These are phyloP conservation scores for Micromys minutus DNA, from an alignment of 2,113 vertebrate species.

Conservation along the genomic window DNA sequence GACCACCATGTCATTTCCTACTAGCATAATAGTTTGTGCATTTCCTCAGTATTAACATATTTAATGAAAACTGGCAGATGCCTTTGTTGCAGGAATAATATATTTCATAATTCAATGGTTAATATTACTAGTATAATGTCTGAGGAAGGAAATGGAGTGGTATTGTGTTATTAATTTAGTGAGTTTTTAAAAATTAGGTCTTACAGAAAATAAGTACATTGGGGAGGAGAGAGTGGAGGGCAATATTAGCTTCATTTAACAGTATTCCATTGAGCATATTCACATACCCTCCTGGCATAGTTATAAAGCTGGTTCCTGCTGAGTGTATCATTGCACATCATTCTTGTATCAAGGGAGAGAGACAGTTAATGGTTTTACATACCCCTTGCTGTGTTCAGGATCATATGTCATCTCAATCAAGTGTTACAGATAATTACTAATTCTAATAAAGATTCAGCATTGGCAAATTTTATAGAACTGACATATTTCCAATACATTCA, in stretches of 20 bases:
- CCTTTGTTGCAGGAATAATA: not conserved
- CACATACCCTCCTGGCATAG: conserved; percentile 47
- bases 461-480: conserved; percentile 62
- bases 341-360: conserved; percentile 59
- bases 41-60: not conserved
- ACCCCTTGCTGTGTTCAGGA: conserved; percentile 74
- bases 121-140: not conserved
- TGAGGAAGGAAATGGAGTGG: not conserved
- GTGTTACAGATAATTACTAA: conserved; percentile 80
- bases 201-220: conserved; percentile 38
- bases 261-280: conserved; percentile 54
- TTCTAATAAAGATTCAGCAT: conserved; percentile 67
- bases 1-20: not conserved
- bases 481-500: conserved; percentile 45
- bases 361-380: conserved; percentile 73
- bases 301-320: conserved; percentile 69
- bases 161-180: conserved; percentile 5
- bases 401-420: conserved; percentile 74
- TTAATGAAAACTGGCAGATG: conserved; percentile 33
- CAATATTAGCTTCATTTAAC: conserved; percentile 68
- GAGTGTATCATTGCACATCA: conserved; percentile 67
- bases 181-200: conserved; percentile 56
- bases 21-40: conserved; percentile 29
- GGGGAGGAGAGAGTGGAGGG: not conserved
- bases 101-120: conserved; percentile 19